phyloP scores from a whole-genome alignment of 2,888 invertebrate species.

The Macrosiphum euphorbiae region DNA sequence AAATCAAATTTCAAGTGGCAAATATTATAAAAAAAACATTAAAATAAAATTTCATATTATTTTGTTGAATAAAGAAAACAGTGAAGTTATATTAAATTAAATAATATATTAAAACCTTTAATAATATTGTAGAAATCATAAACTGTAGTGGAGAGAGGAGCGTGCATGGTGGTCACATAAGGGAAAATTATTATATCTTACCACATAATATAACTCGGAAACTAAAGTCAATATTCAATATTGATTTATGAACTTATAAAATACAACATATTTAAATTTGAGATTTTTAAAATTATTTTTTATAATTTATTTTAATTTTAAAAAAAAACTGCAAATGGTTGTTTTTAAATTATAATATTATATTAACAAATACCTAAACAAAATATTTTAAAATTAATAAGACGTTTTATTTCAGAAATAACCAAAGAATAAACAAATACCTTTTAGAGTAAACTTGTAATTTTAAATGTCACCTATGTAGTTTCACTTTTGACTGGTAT shows the following conservation, averaged over 20 bases:
- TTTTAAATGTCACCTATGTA: background rate
- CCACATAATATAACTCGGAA: background rate
- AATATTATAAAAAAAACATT: no score
- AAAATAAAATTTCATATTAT: background rate
- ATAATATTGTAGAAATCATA: no score
- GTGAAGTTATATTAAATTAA: no score
- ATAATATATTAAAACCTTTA: no score
- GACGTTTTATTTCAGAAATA: background rate
- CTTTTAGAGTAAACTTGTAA: no score
- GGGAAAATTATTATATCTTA: conserved; percentile 25
- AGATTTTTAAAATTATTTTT: background rate
- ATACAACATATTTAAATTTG: conserved; percentile 11
- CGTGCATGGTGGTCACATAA: conserved; percentile 1
- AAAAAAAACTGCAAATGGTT: background rate
- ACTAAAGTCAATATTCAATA: conserved; percentile 9
- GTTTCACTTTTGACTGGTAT: background rate
- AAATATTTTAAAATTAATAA: conserved; percentile 3
- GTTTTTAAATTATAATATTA: no score
- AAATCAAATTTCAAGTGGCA: no score
- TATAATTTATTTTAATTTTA: background rate
- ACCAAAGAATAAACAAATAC: background rate
- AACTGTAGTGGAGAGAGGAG: background rate
- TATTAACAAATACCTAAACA: background rate
- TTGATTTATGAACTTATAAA: background rate
- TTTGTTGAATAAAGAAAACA: background rate